Conservation (phyloP, 2,113 vertebrate genomes). For the Dicentrarchus labrax region DNA sequence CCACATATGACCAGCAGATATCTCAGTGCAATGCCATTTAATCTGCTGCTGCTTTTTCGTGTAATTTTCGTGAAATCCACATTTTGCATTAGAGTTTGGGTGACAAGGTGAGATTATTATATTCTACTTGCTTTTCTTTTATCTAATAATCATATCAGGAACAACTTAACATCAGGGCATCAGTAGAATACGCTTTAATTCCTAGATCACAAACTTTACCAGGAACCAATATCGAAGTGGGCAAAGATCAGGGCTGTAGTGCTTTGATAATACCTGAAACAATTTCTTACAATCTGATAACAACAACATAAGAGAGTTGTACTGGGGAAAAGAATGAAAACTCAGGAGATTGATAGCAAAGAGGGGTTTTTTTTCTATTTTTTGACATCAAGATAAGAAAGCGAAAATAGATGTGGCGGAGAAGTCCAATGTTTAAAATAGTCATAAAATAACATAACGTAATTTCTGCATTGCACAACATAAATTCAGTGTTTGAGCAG, state of each 20-base stretch:
- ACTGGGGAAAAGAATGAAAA: background rate
- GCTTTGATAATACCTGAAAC: conserved; percentile 37
- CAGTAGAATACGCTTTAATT: background rate
- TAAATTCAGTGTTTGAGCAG: background rate
- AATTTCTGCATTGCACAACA: background rate
- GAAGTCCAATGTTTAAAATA: background rate
- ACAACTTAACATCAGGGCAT: background rate
- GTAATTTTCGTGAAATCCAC: background rate
- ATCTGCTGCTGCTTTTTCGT: background rate
- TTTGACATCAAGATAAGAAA: conserved; percentile 8
- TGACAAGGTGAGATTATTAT: background rate
- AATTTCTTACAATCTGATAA: conserved; percentile 47
- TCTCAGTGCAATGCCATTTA: background rate
- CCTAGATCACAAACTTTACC: conserved; percentile 24
- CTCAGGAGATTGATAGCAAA: conserved; percentile 9
- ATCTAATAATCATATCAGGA: background rate
- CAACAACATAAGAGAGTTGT: background rate
- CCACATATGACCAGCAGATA: conserved; percentile 20
- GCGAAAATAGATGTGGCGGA: conserved; percentile 1
- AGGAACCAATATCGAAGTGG: conserved; percentile 7
- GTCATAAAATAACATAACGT: background rate
- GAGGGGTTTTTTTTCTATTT: background rate
- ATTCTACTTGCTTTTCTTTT: background rate
- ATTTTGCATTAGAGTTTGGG: background rate
- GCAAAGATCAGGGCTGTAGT: conserved; percentile 3